These are phyloP conservation scores for Nudaria mundana DNA, from an alignment of 2,888 invertebrate genomes.

Conservation along the genomic window DNA sequence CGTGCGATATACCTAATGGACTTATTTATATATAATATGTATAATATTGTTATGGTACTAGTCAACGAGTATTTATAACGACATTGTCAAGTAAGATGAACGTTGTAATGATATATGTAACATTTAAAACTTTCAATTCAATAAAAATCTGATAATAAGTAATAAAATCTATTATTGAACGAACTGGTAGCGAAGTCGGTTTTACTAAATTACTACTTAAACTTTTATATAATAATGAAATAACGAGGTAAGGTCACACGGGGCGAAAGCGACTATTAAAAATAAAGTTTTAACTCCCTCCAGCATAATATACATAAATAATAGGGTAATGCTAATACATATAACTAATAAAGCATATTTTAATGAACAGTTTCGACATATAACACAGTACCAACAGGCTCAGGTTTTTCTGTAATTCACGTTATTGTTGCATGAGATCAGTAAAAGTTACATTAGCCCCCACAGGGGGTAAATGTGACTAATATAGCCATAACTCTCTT, in stretches of 20 bases:
- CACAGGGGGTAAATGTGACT: too few species aligned
- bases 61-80: constrained; percentile 75
- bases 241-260: too few species aligned
- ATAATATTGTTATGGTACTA: constrained; percentile 58
- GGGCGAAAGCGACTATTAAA: not conserved
- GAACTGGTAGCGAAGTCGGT: constrained; percentile 16
- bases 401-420: too few species aligned
- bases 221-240: too few species aligned
- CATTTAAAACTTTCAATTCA: constrained; percentile 68
- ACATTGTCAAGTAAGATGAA: constrained; percentile 60
- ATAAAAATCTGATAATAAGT: constrained; percentile 74
- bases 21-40: constrained; percentile 37
- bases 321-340: too few species aligned
- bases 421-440: too few species aligned
- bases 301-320: too few species aligned
- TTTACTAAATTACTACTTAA: constrained; percentile 3
- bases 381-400: not conserved
- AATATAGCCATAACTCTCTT: too few species aligned
- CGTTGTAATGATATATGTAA: constrained; percentile 73
- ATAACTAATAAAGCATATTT: too few species aligned
- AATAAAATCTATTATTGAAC: constrained; percentile 57
- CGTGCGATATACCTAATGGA: constrained; percentile 21
- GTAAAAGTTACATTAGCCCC: too few species aligned
- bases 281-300: too few species aligned
- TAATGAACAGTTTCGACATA: too few species aligned